Evolutionary conservation across 2,888 invertebrate genomes (phyloP), one percentile per base, ranked within the genome.

Genomic region (Apamea sordens): DNA sequence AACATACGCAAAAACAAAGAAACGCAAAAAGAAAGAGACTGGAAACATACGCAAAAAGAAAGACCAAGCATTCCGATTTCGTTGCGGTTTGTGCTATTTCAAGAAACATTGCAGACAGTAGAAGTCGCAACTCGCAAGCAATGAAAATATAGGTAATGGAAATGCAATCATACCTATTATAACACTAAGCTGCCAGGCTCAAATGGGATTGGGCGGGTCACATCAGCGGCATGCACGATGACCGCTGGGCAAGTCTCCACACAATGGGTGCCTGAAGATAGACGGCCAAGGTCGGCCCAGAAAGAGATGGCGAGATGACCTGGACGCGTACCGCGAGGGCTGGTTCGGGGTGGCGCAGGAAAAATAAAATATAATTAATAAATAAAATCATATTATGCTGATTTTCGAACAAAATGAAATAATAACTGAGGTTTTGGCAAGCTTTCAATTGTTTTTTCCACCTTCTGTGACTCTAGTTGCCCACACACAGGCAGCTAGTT

Each of bases 71-170:
- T n/a, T 65, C 21, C 5, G 47, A n/a, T 76, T 47, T 65, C 77
- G 13, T n/a, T 53, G 21, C 32, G 59, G 10, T 5, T n/a, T 28
- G 18, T 28, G 32, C 59, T 84, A 79, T 85, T 79, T 79, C 18
- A 41, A 84, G 79, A 65, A 79, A 32, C 41, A 36, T 59, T 50
- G 59, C 32, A 47, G 65, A 71, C 70, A 36, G 32, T 32, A 50
- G 44, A 44, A 71, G 24, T n/a, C 36, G 4, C 50, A 21, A n/a
- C 18, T 47, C 28, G 15, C 61, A n/a, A 63, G 28, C 28, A 61
- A n/a, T 56, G 24, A 82, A 65, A 63, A 15, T 28, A 41, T 41
- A 41, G 41, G 15, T 28, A 50, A 41, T 44, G 7, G 21, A 76
- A 64, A 41, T 65, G 32, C 24, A 44, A 78, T 50, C n/a, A 32